phyloP scores from a whole-genome alignment of 2,113 vertebrate genomes.

The Tricholaema leucomelas region DNA sequence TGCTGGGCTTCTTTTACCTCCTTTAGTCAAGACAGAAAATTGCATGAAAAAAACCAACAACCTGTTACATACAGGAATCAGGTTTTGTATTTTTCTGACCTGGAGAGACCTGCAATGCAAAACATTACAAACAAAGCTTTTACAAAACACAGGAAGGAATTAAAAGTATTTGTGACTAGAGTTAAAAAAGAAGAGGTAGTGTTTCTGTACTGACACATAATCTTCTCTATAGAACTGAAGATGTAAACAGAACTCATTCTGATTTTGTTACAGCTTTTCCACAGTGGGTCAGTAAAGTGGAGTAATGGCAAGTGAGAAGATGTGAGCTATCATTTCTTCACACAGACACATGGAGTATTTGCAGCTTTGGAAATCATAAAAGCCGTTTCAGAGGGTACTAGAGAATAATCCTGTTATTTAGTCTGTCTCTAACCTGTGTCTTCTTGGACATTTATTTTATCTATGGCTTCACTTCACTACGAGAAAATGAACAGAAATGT shows the following conservation, averaged over 20 bases:
- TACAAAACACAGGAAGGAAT: not conserved
- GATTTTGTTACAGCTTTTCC: not conserved
- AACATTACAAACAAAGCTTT: not conserved
- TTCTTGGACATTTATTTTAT: not conserved
- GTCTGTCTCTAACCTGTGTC: not conserved
- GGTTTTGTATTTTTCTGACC: not conserved
- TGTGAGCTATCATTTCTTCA: not conserved
- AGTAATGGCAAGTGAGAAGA: not conserved
- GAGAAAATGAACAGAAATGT: not conserved
- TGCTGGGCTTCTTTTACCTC: not conserved
- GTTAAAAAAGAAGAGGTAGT: not conserved
- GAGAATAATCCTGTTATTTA: not conserved
- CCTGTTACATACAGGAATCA: not conserved
- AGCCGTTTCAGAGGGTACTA: not conserved
- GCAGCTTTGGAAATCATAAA: not conserved
- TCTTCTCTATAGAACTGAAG: not conserved
- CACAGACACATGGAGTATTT: not conserved
- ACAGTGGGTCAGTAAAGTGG: not conserved
- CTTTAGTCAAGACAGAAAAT: constrained; percentile 5
- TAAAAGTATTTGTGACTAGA: not conserved
- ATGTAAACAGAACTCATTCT: not conserved
- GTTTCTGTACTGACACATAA: not conserved
- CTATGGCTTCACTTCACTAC: not conserved
- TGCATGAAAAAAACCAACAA: not conserved
- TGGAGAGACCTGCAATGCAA: not conserved